These are phyloP conservation scores for Metopolophium dirhodum DNA, from an alignment of 1,140 invertebrate species.

Conservation along the genomic window DNA sequence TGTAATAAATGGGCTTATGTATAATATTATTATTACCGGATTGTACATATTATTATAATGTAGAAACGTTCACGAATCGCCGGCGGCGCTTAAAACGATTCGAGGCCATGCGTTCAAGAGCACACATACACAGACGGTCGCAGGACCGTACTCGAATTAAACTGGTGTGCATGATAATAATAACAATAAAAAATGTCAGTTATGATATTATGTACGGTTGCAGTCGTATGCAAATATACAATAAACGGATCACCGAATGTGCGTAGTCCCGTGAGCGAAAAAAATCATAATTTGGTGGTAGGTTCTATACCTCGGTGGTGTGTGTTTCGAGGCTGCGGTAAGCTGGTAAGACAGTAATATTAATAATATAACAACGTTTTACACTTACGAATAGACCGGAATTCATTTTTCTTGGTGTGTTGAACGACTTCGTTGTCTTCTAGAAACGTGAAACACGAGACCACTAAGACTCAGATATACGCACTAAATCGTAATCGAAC, in stretches of 20 bases:
- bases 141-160: neutral
- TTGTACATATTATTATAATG: too few relatives aligned
- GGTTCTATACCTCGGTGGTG: too few relatives aligned
- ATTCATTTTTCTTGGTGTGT: neutral
- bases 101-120: neutral
- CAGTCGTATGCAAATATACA: neutral
- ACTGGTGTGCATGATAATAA: neutral
- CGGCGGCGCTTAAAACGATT: neutral
- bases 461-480: slow-evolving; percentile 25
- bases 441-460: slow-evolving; percentile 16
- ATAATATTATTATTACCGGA: too few relatives aligned
- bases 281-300: too few relatives aligned
- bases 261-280: too few relatives aligned
- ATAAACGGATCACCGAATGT: neutral
- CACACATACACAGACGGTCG: neutral
- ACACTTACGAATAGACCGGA: slow-evolving; percentile 9
- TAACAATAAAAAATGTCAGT: too few relatives aligned
- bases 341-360: too few relatives aligned
- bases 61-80: too few relatives aligned
- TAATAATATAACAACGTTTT: neutral
- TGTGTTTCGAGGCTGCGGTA: too few relatives aligned
- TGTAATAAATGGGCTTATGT: too few relatives aligned
- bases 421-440: slow-evolving; percentile 19
- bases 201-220: neutral
- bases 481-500: neutral